Base-by-base conservation (phyloP, 1,140 invertebrate species). In the Lepidurus packardi region DNA sequence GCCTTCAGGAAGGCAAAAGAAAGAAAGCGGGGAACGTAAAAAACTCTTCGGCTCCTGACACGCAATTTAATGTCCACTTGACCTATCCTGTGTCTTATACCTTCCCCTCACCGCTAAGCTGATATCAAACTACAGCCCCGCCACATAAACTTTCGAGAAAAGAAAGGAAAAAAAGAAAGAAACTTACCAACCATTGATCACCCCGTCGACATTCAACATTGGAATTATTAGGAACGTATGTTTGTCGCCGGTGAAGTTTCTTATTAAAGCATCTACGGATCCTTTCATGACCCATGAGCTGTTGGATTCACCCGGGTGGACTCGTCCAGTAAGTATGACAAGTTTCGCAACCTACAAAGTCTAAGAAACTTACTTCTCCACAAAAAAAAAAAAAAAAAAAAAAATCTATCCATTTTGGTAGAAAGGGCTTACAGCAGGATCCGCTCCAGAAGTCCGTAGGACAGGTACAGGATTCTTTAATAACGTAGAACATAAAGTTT, bases 231-330 rank as follows among this genome's bases (percentile, higher is more conserved):
- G 94, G 86, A 95, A 94, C 34, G 95, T 88, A 86, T 90, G 95
- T 80, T 90, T 86, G 24, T 85, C 84, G 1, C 90, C 90, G 10
- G 88, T 85, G 3, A 85, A 45, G 42, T 79, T 1, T 88, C 86
- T 87, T 10, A 94, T 83, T 5, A 96, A 85, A 80, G 88, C 90
- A 25, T 91, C 86, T 77, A 96, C 84, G 0, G 91, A 90, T 13
- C 94, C 94, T 83, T 93, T 91, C 91, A 96, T 94, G 73, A 95
- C 90, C 93, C 93, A 96, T 0, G 93, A 95, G 11, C 93, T 88
- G 85, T 96, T 96, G 83, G 91, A 92, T 84, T 96, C 94, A 1
- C 94, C 93, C 8, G 94, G 94, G 86, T 96, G 94, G 7, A 96
- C 93, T 80, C 94, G 87, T 0, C 91, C 89, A 7, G 92, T 92